Conservation (phyloP, 2,113 vertebrate species). For the Arenaria interpres region DNA sequence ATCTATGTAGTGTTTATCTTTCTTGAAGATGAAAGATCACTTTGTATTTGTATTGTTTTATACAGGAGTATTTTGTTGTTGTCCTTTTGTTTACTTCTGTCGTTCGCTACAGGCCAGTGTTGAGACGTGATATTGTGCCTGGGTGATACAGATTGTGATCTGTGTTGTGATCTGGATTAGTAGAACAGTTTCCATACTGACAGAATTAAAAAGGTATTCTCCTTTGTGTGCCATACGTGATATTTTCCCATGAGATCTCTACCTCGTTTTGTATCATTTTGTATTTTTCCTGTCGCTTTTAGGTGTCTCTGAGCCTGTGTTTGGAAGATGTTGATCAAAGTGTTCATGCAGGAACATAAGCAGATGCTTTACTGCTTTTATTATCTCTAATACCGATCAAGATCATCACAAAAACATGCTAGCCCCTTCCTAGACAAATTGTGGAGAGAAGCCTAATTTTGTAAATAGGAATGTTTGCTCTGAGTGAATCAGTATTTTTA, state of each 20-base stretch:
- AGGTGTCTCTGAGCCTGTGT: background rate
- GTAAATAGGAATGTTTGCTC: background rate
- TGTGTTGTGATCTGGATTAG: background rate
- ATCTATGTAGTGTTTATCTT: background rate
- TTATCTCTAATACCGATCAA: background rate
- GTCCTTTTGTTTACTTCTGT: background rate
- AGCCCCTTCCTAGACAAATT: background rate
- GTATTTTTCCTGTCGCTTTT: background rate
- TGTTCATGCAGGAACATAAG: background rate
- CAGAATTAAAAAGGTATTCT: background rate
- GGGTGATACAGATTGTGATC: background rate
- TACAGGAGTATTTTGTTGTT: too few relatives aligned
- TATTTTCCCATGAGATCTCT: background rate
- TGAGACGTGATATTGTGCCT: background rate
- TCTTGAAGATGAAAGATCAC: background rate
- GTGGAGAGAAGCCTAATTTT: background rate
- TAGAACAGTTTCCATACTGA: background rate
- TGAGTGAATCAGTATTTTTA: background rate
- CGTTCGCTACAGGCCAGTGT: background rate
- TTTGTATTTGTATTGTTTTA: background rate
- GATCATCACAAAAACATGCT: background rate
- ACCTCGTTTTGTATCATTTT: background rate
- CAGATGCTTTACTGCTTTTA: background rate
- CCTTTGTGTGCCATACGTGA: background rate
- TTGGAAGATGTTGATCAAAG: background rate